Percentiles rank a stretch among this genome's conserved stretches.
Conservation (phyloP, 2,113 vertebrate genomes). For the Brachyistius frenatus region DNA sequence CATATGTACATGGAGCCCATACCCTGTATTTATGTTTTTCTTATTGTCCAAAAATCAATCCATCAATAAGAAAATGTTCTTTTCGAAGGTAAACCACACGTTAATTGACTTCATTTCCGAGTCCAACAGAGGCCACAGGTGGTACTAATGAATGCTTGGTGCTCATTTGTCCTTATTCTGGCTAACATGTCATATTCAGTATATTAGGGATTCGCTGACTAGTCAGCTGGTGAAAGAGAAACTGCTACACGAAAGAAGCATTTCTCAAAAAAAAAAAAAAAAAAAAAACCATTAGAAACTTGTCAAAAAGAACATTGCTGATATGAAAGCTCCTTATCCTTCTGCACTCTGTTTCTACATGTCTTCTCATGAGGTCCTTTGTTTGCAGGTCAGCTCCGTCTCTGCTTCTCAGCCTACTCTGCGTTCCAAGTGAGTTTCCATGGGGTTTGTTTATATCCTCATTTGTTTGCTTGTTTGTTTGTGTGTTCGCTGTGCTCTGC, state of each 20-base stretch:
- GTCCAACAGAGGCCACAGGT: constrained; percentile 23
- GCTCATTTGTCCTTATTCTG: constrained; percentile 33
- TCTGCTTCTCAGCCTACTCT: constrained; percentile 23
- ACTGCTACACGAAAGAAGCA: constrained; percentile 1
- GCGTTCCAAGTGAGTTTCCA: constrained; percentile 53
- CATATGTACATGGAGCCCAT: too few species aligned
- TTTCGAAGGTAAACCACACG: constrained; percentile 2
- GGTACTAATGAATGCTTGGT: constrained; percentile 31
- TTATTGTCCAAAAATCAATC: too few species aligned
- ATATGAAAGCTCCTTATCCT: constrained; percentile 11
- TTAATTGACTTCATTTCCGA: constrained; percentile 20
- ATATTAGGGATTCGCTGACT: not conserved
- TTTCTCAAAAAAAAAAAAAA: not conserved
- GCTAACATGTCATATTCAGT: not conserved
- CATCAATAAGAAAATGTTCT: constrained; percentile 5
- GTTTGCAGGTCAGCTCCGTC: constrained; percentile 56
- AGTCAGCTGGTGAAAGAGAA: constrained; percentile 18
- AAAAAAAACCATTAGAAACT: not conserved
- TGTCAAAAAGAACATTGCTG: constrained; percentile 11
- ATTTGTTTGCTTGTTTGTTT: constrained; percentile 79
- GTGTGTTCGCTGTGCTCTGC: constrained; percentile 73
- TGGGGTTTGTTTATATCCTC: constrained; percentile 68
- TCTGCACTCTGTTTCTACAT: constrained; percentile 4
- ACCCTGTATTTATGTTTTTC: too few species aligned
- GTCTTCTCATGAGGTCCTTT: constrained; percentile 38